Evolutionary conservation across 1,140 invertebrate genomes (phyloP).

Genomic region (Colletes latitarsis): DNA sequence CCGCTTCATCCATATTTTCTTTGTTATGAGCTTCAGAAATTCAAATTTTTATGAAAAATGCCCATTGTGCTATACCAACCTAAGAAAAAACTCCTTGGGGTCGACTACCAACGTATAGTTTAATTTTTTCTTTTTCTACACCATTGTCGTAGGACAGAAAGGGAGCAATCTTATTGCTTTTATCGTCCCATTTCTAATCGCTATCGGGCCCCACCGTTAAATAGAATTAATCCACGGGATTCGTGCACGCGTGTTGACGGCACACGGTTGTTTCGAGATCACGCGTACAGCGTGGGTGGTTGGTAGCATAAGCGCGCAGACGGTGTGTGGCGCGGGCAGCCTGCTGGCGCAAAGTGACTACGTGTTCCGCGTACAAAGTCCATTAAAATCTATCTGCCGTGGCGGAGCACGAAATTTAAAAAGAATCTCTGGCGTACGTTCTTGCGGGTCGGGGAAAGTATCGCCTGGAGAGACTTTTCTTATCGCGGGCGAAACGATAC

Average conservation of each 20-base stretch:
- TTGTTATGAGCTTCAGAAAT: too few relatives aligned
- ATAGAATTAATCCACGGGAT: not conserved
- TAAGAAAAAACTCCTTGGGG: too few relatives aligned
- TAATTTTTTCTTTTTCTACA: not conserved
- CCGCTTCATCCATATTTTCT: too few relatives aligned
- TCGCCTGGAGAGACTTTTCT: conserved; percentile 39
- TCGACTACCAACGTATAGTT: too few relatives aligned
- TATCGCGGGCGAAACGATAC: conserved; percentile 8
- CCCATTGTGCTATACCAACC: too few relatives aligned
- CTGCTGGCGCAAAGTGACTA: conserved; percentile 75
- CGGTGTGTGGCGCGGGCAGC: conserved; percentile 33
- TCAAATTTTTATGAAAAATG: too few relatives aligned
- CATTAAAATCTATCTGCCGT: conserved; percentile 78
- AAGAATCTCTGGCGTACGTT: conserved; percentile 59
- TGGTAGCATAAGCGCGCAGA: conserved; percentile 4
- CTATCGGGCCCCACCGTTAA: conserved; percentile 4
- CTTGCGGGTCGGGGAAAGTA: not conserved
- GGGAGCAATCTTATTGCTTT: not conserved
- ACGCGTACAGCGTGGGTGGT: not conserved
- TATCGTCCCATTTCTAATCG: conserved; percentile 21
- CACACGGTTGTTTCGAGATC: conserved; percentile 3
- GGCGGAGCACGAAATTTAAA: conserved; percentile 72
- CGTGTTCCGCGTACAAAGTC: conserved; percentile 76
- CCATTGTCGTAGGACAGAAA: not conserved
- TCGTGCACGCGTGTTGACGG: conserved; percentile 18